phyloP scores from a whole-genome alignment of 1,140 invertebrate species.

The Drosophila santomea region DNA sequence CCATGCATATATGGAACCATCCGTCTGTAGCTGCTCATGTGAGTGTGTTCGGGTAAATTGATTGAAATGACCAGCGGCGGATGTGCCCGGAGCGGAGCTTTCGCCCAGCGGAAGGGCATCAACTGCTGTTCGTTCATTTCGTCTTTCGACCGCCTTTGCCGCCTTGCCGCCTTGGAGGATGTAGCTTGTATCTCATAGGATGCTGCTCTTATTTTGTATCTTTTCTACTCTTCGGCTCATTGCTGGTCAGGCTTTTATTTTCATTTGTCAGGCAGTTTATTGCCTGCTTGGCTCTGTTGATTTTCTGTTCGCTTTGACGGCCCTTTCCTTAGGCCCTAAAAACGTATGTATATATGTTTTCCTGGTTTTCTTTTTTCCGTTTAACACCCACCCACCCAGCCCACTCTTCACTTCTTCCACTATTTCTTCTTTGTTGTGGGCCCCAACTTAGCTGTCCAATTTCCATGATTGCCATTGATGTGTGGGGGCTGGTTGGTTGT shows the following conservation, averaged over 20 bases:
- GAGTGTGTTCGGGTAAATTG: slow-evolving; percentile 59
- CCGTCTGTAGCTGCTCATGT: slow-evolving; percentile 21
- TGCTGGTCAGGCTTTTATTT: slow-evolving; percentile 49
- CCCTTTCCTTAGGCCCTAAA: slow-evolving; percentile 39
- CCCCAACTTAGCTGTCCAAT: slow-evolving; percentile 59
- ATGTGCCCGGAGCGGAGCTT: slow-evolving; percentile 31
- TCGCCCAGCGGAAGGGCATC: slow-evolving; percentile 53
- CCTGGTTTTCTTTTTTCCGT: slow-evolving; percentile 19
- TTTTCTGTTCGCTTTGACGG: slow-evolving; percentile 63
- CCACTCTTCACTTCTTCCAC: slow-evolving; percentile 10
- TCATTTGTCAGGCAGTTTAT: slow-evolving; percentile 61
- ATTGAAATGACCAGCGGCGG: slow-evolving; percentile 71
- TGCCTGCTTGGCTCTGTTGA: slow-evolving; percentile 60
- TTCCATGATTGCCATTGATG: slow-evolving; percentile 70
- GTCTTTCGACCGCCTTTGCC: slow-evolving; percentile 9
- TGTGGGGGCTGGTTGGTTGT: slow-evolving; percentile 22
- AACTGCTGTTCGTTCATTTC: slow-evolving; percentile 52
- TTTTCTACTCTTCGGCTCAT: slow-evolving; percentile 46
- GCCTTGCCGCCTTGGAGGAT: slow-evolving; percentile 12
- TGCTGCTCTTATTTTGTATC: slow-evolving; percentile 35
- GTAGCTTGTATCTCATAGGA: slow-evolving; percentile 40
- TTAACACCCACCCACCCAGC: not conserved
- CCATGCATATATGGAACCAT: slow-evolving; percentile 38
- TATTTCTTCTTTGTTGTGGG: slow-evolving; percentile 31
- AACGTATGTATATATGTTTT: slow-evolving; percentile 31